phyloP scores from a whole-genome alignment of 2,797 vertebrate genomes.

The Malacoctenus gilli region DNA sequence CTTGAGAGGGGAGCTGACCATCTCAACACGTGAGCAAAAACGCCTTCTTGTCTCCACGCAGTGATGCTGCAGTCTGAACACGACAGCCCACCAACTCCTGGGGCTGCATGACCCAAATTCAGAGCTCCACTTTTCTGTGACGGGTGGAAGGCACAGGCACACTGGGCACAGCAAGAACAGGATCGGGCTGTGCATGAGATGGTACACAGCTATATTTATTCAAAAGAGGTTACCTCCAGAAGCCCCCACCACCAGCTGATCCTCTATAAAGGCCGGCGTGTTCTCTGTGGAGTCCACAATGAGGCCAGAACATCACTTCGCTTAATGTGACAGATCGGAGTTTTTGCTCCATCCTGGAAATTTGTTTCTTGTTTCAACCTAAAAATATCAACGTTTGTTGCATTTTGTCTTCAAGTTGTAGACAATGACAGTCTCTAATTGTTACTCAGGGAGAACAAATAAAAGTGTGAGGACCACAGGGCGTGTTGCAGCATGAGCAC shows the following conservation, averaged over 20 bases:
- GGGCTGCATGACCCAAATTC: slow-evolving; percentile 79
- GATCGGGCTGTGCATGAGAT: slow-evolving; percentile 52
- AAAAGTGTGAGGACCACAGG: no score
- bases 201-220: slow-evolving; percentile 71
- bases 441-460: no score
- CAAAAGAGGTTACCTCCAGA: slow-evolving; percentile 69
- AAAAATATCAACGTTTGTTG: no score
- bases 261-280: slow-evolving; percentile 51
- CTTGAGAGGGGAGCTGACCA: slow-evolving; percentile 11
- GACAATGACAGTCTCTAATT: no score
- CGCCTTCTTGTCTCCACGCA: slow-evolving; percentile 26
- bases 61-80: slow-evolving; percentile 43
- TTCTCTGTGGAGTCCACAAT: slow-evolving; percentile 42
- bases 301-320: slow-evolving; percentile 31
- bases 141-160: slow-evolving; percentile 66
- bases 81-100: slow-evolving; percentile 56
- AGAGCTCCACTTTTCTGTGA: slow-evolving; percentile 64
- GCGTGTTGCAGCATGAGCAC: slow-evolving; percentile 24
- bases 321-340: slow-evolving; percentile 8
- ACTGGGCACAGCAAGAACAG: slow-evolving; percentile 62
- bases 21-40: slow-evolving; percentile 25
- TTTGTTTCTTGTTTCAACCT: no score
- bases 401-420: no score
- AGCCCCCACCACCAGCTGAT: slow-evolving; percentile 56
- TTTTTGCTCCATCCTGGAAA: no score